Evolutionary conservation across 2,888 invertebrate genomes (phyloP).

Genomic region (Megamerina dolium): DNA sequence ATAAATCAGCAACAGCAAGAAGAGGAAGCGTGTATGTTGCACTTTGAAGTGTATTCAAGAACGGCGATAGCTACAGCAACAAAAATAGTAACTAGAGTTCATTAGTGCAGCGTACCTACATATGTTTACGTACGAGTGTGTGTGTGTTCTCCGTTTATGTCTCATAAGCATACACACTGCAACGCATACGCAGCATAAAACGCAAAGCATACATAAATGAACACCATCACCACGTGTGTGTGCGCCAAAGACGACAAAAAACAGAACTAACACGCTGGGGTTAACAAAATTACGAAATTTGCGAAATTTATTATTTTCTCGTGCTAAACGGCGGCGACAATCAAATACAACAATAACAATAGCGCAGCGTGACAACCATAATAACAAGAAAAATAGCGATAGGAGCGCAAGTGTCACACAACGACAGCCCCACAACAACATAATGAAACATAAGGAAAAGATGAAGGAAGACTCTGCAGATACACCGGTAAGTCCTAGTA

Average conservation of each 20-base stretch:
- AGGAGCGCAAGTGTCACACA: slow-evolving; percentile 16
- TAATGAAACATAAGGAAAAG: slow-evolving; percentile 7
- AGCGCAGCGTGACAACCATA: slow-evolving; percentile 7
- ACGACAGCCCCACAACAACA: slow-evolving; percentile 4
- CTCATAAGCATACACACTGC: too few species aligned
- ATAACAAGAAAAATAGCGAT: slow-evolving; percentile 7
- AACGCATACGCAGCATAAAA: too few species aligned
- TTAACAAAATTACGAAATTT: slow-evolving; percentile 17
- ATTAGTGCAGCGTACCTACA: too few species aligned
- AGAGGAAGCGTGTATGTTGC: too few species aligned
- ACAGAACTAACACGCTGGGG: slow-evolving; percentile 13
- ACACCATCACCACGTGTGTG: slow-evolving; percentile 7
- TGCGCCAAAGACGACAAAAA: slow-evolving; percentile 6
- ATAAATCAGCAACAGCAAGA: too few species aligned
- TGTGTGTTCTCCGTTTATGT: too few species aligned
- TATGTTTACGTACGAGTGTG: too few species aligned
- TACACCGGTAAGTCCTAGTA: slow-evolving; percentile 13
- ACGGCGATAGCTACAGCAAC: slow-evolving; percentile 6
- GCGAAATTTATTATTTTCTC: slow-evolving; percentile 15
- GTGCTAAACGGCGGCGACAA: slow-evolving; percentile 9
- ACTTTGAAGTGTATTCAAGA: too few species aligned
- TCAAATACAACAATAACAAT: slow-evolving; percentile 9
- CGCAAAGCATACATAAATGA: too few species aligned
- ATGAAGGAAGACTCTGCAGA: slow-evolving; percentile 9
- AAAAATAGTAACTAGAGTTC: slow-evolving; percentile 1